Evolutionary conservation across 2,888 invertebrate genomes (phyloP).

Genomic region (Azorinus chamasolen): DNA sequence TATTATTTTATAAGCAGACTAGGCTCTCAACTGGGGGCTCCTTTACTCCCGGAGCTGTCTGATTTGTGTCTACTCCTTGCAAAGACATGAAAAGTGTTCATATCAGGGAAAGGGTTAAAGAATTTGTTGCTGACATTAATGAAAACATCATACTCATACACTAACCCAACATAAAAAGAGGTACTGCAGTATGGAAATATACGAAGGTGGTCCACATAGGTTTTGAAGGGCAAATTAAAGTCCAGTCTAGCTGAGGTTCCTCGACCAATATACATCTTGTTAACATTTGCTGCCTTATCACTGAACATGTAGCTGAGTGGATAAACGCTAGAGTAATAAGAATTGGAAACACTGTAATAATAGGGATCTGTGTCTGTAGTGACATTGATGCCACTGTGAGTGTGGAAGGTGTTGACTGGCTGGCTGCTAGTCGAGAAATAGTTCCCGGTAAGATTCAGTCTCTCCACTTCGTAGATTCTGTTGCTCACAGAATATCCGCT

Average conservation of each 20-base stretch:
- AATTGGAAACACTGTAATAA: conserved; percentile 4
- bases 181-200: conserved; percentile 62
- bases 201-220: conserved; percentile 70
- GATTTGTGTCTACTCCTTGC: too few relatives aligned
- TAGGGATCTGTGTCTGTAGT: conserved; percentile 42
- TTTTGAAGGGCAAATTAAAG: conserved; percentile 66
- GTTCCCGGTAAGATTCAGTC: conserved; percentile 60
- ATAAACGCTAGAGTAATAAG: conserved; percentile 2
- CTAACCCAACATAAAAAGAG: too few relatives aligned
- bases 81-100: too few relatives aligned
- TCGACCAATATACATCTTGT: conserved; percentile 35
- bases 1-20: too few relatives aligned
- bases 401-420: conserved; percentile 25
- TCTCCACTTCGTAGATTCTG: conserved; percentile 67
- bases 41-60: too few relatives aligned
- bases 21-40: too few relatives aligned
- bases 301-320: conserved; percentile 52
- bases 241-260: conserved; percentile 39
- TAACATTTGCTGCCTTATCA: conserved; percentile 37
- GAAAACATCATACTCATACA: too few relatives aligned
- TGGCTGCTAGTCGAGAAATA: conserved; percentile 19
- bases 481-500: conserved; percentile 56
- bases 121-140: too few relatives aligned
- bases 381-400: conserved; percentile 63
- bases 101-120: too few relatives aligned